These are phyloP conservation scores for Dicranocentrus wangi DNA, from an alignment of 2,888 invertebrate genomes.

Conservation along the genomic window DNA sequence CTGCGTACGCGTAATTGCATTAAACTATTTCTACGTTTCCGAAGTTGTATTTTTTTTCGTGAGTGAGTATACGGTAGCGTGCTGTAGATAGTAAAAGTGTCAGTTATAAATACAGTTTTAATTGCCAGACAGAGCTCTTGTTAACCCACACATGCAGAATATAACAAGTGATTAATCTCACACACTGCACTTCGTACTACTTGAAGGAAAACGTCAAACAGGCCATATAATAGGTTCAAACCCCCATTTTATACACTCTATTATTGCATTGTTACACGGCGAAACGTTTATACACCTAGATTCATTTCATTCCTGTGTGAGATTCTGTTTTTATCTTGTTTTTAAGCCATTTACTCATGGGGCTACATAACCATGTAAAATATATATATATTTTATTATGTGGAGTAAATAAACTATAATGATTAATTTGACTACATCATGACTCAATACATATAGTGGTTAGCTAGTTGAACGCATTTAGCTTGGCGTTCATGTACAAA, in stretches of 20 bases:
- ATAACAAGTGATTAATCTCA: constrained; percentile 37
- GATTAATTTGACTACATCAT: constrained; percentile 53
- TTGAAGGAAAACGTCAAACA: constrained; percentile 3
- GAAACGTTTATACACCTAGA: too few relatives aligned
- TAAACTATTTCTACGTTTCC: not conserved
- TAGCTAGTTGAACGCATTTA: constrained; percentile 25
- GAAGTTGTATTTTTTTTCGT: not conserved
- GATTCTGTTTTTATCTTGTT: constrained; percentile 24
- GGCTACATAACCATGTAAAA: constrained; percentile 10
- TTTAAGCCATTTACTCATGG: constrained; percentile 12
- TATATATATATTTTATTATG: constrained; percentile 11
- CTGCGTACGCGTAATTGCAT: not conserved
- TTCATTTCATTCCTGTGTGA: constrained; percentile 1
- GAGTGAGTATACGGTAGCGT: not conserved
- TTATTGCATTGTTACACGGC: too few relatives aligned
- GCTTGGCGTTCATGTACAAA: constrained; percentile 31
- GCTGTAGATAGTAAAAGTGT: constrained; percentile 47
- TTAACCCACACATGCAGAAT: constrained; percentile 2
- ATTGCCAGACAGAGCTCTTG: constrained; percentile 26
- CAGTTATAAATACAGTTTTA: constrained; percentile 51
- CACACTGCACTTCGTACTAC: not conserved
- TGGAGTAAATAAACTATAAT: constrained; percentile 21
- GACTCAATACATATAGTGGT: constrained; percentile 43
- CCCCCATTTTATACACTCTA: not conserved
- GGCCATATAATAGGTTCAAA: not conserved